These are phyloP conservation scores for Drosophila nigritarsus DNA, from an alignment of 2,888 invertebrate genomes.

Conservation along the genomic window DNA sequence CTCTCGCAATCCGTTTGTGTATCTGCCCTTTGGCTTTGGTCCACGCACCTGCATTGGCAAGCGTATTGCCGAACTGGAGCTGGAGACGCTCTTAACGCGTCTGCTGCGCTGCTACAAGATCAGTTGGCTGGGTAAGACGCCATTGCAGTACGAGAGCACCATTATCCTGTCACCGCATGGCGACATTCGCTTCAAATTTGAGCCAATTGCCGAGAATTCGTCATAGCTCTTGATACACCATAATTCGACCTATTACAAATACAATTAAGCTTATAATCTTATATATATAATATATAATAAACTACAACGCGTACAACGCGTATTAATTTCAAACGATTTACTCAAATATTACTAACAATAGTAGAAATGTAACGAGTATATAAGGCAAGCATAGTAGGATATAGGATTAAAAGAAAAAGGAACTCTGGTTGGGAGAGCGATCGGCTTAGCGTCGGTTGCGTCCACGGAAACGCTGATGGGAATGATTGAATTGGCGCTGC, in stretches of 20 bases:
- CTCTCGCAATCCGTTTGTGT: slow-evolving; percentile 78
- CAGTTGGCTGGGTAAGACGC: slow-evolving; percentile 67
- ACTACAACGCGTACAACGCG: not conserved
- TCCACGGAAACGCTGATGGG: slow-evolving; percentile 70
- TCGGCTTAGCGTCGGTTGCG: slow-evolving; percentile 70
- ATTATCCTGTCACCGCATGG: slow-evolving; percentile 82
- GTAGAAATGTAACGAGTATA: slow-evolving; percentile 42
- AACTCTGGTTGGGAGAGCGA: not conserved
- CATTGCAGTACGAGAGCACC: slow-evolving; percentile 74
- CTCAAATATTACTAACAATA: slow-evolving; percentile 54
- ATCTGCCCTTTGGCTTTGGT: slow-evolving; percentile 90
- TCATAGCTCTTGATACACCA: slow-evolving; percentile 1
- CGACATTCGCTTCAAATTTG: slow-evolving; percentile 83
- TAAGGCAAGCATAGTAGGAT: slow-evolving; percentile 15
- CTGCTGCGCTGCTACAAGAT: slow-evolving; percentile 81
- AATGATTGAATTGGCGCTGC: slow-evolving; percentile 53
- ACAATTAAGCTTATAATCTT: too few species aligned
- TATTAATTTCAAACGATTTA: slow-evolving; percentile 32
- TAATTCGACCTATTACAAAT: not conserved
- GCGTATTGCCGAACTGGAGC: slow-evolving; percentile 90
- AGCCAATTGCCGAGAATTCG: slow-evolving; percentile 52
- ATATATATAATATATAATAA: not conserved
- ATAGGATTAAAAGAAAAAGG: slow-evolving; percentile 3
- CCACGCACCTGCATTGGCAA: slow-evolving; percentile 90
- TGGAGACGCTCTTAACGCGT: slow-evolving; percentile 86